Conservation (phyloP, 2,797 vertebrate species). For the Percopsis omiscomaycus region DNA sequence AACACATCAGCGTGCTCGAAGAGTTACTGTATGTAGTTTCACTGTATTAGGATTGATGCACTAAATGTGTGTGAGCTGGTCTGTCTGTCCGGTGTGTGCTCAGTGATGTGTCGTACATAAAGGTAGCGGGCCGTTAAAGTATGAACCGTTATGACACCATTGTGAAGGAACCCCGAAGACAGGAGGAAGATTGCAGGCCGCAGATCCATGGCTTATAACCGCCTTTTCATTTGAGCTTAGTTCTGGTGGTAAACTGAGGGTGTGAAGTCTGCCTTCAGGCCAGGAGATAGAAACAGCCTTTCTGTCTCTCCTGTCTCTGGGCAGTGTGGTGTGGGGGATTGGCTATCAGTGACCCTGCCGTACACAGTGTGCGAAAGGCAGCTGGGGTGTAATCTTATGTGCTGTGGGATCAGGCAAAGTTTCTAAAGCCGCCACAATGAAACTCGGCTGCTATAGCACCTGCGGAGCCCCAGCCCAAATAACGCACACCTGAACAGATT, state of each 20-base stretch:
- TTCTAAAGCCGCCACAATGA: slow-evolving; percentile 67
- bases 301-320: slow-evolving; percentile 18
- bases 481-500: slow-evolving; percentile 84
- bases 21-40: slow-evolving; percentile 38
- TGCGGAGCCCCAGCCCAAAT: slow-evolving; percentile 73
- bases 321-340: slow-evolving; percentile 29
- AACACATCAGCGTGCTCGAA: slow-evolving; percentile 36
- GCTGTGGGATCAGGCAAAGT: slow-evolving; percentile 72
- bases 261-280: slow-evolving; percentile 49
- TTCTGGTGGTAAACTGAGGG: slow-evolving; percentile 28
- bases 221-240: slow-evolving; percentile 24
- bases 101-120: slow-evolving; percentile 25
- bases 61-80: slow-evolving; percentile 18
- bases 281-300: slow-evolving; percentile 49
- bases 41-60: slow-evolving; percentile 31
- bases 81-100: slow-evolving; percentile 36
- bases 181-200: slow-evolving; percentile 8
- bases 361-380: slow-evolving; percentile 73
- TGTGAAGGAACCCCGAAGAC: slow-evolving; percentile 7
- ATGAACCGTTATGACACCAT: slow-evolving; percentile 27
- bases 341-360: slow-evolving; percentile 65
- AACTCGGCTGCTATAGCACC: slow-evolving; percentile 66
- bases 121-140: slow-evolving; percentile 32
- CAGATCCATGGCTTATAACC: slow-evolving; percentile 1
- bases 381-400: slow-evolving; percentile 76